Evolutionary conservation across 2,113 vertebrate species (phyloP), one percentile per base, ranked within the genome.

Genomic region (Trematocara stigmaticum): DNA sequence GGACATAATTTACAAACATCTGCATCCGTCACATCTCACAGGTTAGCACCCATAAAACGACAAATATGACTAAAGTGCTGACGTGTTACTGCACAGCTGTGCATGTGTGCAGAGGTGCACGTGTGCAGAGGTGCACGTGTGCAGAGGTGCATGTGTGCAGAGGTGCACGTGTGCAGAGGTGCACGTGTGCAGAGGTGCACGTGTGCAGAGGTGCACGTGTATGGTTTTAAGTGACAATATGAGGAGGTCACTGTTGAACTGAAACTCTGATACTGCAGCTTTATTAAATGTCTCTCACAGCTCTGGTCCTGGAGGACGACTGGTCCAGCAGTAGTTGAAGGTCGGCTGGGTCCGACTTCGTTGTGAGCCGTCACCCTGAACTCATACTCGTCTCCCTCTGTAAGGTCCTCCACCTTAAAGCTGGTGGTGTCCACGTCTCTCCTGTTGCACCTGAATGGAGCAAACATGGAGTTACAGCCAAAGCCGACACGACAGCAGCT

Each of bases 311-410:
- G 98, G 82, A 99, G 91, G 84, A 96, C 82, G 64, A 99, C 89
- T 3, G 98, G 99, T 52, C 98, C 99, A 11, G 96, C 98, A 4
- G 98, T 98, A 42, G 96, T 90, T 47, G 98, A 99, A 56, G 98
- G 98, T 86, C 97, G 97, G 89, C 99, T 99, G 31, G 97, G 94
- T 85, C 99, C 99, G 4, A 95, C 98, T 78, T 96, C 97, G 10
- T 99, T 99, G 92, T 98, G 96, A 34, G 99, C 99, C 91, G 97
- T 96, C 38, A 99, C 98, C 91, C 98, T 97, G 96, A 99, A 99
- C 94, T 99, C 98, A 4, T 99, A 99, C 90, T 99, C 97, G 4
- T 97, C 98, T 85, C 98, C 97, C 90, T 99, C 97, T 0, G 94
- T 92, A 57, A 99, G 97, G 88, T 99, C 99, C 93, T 99, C 99